Evolutionary conservation across 2,888 invertebrate species (phyloP), one percentile per base, ranked within the genome.

Genomic region (Chrysina gloriosa): DNA sequence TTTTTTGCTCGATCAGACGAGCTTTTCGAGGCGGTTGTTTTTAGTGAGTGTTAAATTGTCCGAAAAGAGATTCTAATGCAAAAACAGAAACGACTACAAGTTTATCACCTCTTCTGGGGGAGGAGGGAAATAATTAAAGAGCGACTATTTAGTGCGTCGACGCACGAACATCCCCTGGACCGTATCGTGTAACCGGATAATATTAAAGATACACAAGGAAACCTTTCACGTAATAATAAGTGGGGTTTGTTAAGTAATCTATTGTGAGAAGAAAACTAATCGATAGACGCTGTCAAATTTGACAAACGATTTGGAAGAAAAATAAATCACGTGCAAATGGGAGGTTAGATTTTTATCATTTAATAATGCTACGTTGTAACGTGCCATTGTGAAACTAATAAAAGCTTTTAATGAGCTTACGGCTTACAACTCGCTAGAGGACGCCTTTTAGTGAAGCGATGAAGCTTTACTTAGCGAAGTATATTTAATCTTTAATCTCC

Each of bases 301-400:
- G 58, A 61, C 58, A 61, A 61, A 61, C 27, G 39, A 61, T 61
- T 27, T 9, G 1, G 27, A 7, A 42, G 16, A 11, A 42, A 42
- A 61, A 61, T 61, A 42, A 61, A 61, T 61, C 29, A 39, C 27
- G 7, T 27, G 42, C 14, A 61, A 42, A 61, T 42, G 14, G 42
- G 42, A 42, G 58, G 39, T 42, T 61, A 42, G 58, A 61, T 61
- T 61, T 27, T 61, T 61, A 61, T 61, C 58, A 42, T 42, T 61
- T 27, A 42, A 61, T 56, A 56, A 56, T 39, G 23, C 36, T 36
- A 23, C 27, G 23, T 21, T n/a, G 21, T 45, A 52, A 52, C 31
- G 16, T 11, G 19, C 19, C 31, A 52, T 56, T 56, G 56, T 52
- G 31, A 36, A 52, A 52, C 14, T 36, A 36, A 56, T 56, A 56